These are phyloP conservation scores for Helostoma temminkii DNA, from an alignment of 2,797 vertebrate genomes.

Conservation along the genomic window DNA sequence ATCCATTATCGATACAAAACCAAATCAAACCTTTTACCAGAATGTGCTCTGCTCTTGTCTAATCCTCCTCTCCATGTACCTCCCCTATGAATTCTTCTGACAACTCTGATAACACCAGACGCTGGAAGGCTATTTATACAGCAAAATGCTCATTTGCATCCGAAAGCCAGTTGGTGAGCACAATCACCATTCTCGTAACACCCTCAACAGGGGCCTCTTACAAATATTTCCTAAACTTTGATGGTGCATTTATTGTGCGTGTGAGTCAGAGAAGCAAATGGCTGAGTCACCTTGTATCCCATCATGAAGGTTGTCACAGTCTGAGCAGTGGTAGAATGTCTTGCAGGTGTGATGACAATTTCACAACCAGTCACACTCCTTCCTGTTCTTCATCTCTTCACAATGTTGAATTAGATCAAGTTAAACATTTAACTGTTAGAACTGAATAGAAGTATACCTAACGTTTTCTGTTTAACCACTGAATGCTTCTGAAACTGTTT, in stretches of 20 bases:
- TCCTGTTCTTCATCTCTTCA: conserved; percentile 46
- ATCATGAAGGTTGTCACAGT: conserved; percentile 64
- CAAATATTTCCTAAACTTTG: conserved; percentile 60
- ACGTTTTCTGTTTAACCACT: not conserved
- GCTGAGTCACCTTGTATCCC: conserved; percentile 51
- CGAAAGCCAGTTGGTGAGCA: conserved; percentile 50
- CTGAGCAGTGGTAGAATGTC: conserved; percentile 41
- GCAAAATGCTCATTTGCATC: conserved; percentile 64
- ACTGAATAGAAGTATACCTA: not conserved
- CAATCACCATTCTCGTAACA: conserved; percentile 49
- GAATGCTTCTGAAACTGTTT: conserved; percentile 19
- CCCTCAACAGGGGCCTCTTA: conserved; percentile 42
- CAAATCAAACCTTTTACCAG: conserved; percentile 53
- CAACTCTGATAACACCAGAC: conserved; percentile 54
- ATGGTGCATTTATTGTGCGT: conserved; percentile 47
- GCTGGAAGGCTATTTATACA: conserved; percentile 60
- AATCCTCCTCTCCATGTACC: conserved; percentile 35
- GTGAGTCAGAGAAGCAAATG: conserved; percentile 35
- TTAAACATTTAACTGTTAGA: conserved; percentile 25
- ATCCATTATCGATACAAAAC: conserved; percentile 48
- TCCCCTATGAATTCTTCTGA: conserved; percentile 63
- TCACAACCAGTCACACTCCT: conserved; percentile 56
- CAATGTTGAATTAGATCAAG: conserved; percentile 30
- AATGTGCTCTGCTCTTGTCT: conserved; percentile 47
- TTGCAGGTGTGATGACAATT: conserved; percentile 57